Evolutionary conservation across 2,888 invertebrate species (phyloP).

Genomic region (Agonopterix subpropinquella): DNA sequence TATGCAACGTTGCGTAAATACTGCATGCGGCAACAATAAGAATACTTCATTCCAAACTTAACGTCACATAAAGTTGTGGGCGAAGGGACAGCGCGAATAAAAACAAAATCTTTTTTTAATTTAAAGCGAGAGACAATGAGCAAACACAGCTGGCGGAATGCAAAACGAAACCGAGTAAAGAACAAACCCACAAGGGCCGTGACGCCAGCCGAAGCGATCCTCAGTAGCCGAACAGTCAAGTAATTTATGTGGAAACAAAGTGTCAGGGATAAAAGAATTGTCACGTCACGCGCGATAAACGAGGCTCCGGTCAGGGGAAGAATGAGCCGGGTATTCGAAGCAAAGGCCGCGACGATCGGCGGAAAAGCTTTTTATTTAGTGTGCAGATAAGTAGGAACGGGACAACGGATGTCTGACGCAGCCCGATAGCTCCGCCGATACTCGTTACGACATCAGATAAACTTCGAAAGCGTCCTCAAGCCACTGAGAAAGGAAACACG

Average conservation of each 20-base stretch:
- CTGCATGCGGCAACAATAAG: constrained; percentile 50
- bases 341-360: constrained; percentile 28
- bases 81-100: constrained; percentile 57
- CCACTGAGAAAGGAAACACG: constrained; percentile 46
- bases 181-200: constrained; percentile 46
- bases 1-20: constrained; percentile 64
- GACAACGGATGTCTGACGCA: constrained; percentile 44
- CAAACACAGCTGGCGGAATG: constrained; percentile 72
- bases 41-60: constrained; percentile 69
- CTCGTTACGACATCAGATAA: constrained; percentile 62
- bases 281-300: constrained; percentile 58
- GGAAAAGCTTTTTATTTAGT: constrained; percentile 49
- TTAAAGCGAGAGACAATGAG: constrained; percentile 70
- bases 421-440: constrained; percentile 43
- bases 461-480: constrained; percentile 30
- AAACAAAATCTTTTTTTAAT: constrained; percentile 60
- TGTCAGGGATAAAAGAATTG: constrained; percentile 58
- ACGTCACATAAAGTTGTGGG: constrained; percentile 73
- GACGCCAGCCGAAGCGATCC: constrained; percentile 44
- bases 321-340: constrained; percentile 32
- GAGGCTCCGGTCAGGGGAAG: constrained; percentile 31
- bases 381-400: constrained; percentile 39
- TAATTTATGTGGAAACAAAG: constrained; percentile 66
- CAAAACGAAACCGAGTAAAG: constrained; percentile 59
- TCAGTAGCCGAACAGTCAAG: constrained; percentile 46